phyloP scores from a whole-genome alignment of 2,888 invertebrate genomes.

The Philereme vetulata region DNA sequence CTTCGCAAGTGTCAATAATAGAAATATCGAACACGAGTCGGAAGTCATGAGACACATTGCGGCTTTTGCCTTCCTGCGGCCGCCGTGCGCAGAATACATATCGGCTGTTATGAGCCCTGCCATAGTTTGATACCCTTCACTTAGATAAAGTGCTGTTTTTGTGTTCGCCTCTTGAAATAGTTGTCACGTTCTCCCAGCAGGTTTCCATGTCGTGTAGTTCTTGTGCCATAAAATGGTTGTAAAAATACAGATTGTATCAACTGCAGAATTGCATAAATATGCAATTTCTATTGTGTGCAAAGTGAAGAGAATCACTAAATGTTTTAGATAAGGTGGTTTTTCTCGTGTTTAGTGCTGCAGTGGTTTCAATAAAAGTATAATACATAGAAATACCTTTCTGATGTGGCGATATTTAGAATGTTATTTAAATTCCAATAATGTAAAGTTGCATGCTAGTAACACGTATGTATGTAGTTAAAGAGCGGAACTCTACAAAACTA shows the following conservation, averaged over 20 bases:
- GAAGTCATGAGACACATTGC: constrained; percentile 71
- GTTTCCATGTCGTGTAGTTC: constrained; percentile 42
- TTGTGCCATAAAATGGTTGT: constrained; percentile 29
- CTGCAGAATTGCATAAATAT: constrained; percentile 34
- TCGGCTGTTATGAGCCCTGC: constrained; percentile 54
- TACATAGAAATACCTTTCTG: background rate
- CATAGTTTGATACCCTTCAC: constrained; percentile 60
- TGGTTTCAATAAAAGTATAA: constrained; percentile 10
- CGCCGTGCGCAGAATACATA: constrained; percentile 67
- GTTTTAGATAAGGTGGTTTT: constrained; percentile 26
- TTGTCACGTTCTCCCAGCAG: constrained; percentile 48
- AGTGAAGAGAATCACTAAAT: constrained; percentile 28
- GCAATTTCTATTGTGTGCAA: constrained; percentile 39
- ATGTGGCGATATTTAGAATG: background rate
- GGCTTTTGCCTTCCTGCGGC: constrained; percentile 71
- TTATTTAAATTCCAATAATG: too few species aligned
- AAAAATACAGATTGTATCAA: constrained; percentile 35
- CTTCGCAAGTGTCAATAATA: constrained; percentile 61
- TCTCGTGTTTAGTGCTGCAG: constrained; percentile 12
- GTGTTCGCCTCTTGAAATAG: constrained; percentile 54
- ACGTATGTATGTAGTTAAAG: background rate
- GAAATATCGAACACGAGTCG: constrained; percentile 70
- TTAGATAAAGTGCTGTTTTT: constrained; percentile 63
- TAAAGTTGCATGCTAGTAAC: background rate
- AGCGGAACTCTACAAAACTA: too few species aligned